These are phyloP conservation scores for Neolamprologus variostigma DNA, from an alignment of 2,113 vertebrate genomes.

Conservation along the genomic window DNA sequence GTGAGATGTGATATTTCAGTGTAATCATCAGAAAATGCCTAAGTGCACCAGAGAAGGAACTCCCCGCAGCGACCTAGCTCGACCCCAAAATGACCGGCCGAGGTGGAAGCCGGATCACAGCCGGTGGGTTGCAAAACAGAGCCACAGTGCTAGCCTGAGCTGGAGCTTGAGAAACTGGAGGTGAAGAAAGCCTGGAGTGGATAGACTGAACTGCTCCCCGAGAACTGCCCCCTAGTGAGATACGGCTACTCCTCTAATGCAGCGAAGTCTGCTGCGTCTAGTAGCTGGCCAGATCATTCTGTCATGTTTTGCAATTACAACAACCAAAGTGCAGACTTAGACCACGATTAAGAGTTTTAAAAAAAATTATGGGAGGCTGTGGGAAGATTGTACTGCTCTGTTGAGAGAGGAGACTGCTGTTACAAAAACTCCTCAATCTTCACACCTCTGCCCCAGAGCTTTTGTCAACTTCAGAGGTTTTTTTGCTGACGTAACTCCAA, in stretches of 20 bases:
- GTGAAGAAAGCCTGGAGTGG: neutral
- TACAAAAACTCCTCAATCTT: conserved; percentile 3
- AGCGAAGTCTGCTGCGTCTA: neutral
- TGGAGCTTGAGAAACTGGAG: neutral
- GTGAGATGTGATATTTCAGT: neutral
- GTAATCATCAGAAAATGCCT: neutral
- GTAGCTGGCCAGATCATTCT: neutral
- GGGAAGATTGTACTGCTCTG: conserved; percentile 15
- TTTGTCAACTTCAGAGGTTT: neutral
- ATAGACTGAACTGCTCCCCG: neutral
- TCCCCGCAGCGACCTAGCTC: neutral
- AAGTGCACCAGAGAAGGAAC: neutral
- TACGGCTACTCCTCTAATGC: neutral
- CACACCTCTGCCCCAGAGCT: neutral
- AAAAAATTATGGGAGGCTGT: neutral
- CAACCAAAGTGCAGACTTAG: neutral
- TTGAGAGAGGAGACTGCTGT: conserved; percentile 16
- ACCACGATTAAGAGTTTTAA: neutral
- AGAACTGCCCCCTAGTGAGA: neutral
- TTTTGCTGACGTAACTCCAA: neutral
- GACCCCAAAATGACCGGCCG: neutral
- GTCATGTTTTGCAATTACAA: neutral
- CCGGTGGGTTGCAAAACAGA: neutral
- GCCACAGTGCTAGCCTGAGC: neutral
- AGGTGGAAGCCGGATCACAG: neutral